Evolutionary conservation across 2,113 vertebrate species (phyloP).

Genomic region (Protomyctophum bolini): DNA sequence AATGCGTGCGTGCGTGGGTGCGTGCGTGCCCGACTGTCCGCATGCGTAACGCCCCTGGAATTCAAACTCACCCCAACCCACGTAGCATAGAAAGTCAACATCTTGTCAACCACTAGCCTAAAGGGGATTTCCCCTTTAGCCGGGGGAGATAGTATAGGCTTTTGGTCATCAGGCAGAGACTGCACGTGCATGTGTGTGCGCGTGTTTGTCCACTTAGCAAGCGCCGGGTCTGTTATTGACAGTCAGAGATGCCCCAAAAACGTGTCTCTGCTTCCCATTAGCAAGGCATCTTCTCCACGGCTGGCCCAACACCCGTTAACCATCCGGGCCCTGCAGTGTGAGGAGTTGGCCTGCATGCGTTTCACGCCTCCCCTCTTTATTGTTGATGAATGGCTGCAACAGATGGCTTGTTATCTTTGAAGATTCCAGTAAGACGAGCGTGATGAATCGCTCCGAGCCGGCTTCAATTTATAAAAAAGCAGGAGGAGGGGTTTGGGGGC

Average conservation of each 20-base stretch:
- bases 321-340: slow-evolving; percentile 71
- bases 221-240: slow-evolving; percentile 39
- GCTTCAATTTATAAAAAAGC: too few species aligned
- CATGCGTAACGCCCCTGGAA: background rate
- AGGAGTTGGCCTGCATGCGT: slow-evolving; percentile 77
- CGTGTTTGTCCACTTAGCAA: slow-evolving; percentile 45
- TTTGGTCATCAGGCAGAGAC: too few species aligned
- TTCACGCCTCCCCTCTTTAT: slow-evolving; percentile 88
- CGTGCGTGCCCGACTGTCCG: too few species aligned
- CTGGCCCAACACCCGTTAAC: slow-evolving; percentile 84
- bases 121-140: too few species aligned
- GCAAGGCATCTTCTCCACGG: slow-evolving; percentile 80
- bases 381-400: slow-evolving; percentile 90
- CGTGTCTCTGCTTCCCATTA: slow-evolving; percentile 84
- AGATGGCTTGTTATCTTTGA: slow-evolving; percentile 94
- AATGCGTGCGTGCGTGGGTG: too few species aligned
- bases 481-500: too few species aligned
- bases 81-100: too few species aligned
- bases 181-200: too few species aligned
- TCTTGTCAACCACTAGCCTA: too few species aligned
- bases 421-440: slow-evolving; percentile 86
- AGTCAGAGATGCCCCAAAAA: slow-evolving; percentile 33
- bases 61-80: too few species aligned
- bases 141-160: too few species aligned
- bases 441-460: slow-evolving; percentile 85